Base-by-base conservation (phyloP, 2,888 invertebrate species). In the Chouioia cunea region DNA sequence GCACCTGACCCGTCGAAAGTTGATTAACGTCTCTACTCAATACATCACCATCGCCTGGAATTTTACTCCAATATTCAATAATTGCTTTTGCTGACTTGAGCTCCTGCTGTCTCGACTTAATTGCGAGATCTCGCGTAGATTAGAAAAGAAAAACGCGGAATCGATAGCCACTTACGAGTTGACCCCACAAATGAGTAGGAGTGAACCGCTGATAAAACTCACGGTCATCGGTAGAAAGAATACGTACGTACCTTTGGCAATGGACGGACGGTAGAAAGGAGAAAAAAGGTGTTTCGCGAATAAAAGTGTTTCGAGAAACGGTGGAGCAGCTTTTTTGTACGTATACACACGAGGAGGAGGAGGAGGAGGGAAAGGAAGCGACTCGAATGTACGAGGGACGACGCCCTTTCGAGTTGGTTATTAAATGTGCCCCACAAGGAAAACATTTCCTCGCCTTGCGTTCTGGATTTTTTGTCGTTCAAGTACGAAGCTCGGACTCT, bases 401-500 rank as follows among this genome's bases (percentile, higher is more conserved):
- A 65, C 56, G 65, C 65, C 70, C 65, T 65, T 60, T 64, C 52
- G 20, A 27, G 57, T 43, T 47, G 70, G 47, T 65, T 62, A 62
- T 70, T 70, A 60, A 36, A 70, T 20, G 70, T 44, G 50, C 23
- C 22, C 15, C 47, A 18, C 52, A 14, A 20, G 52, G 46, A 54
- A 16, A 20, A 4, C 12, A n/a, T 16, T 48, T 60, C 23, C 20
- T 12, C 27, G 12, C 18, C 16, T n/a, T 18, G 0, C 48, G 12
- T 12, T 46, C 23, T 18, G 10, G 23, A 50, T 16, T 12, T 43
- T 12, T 23, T 56, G 20, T 36, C 36, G 14, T 23, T 18, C 22
- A 36, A 36, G n/a, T n/a, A n/a, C n/a, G n/a, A 36, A 36, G 4
- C 58, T 36, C 48, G 27, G n/a, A 15, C 10, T 52, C 47, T 22